Evolutionary conservation across 2,797 vertebrate species (phyloP), one percentile per base, ranked within the genome.

Genomic region (Cyclopterus lumpus): DNA sequence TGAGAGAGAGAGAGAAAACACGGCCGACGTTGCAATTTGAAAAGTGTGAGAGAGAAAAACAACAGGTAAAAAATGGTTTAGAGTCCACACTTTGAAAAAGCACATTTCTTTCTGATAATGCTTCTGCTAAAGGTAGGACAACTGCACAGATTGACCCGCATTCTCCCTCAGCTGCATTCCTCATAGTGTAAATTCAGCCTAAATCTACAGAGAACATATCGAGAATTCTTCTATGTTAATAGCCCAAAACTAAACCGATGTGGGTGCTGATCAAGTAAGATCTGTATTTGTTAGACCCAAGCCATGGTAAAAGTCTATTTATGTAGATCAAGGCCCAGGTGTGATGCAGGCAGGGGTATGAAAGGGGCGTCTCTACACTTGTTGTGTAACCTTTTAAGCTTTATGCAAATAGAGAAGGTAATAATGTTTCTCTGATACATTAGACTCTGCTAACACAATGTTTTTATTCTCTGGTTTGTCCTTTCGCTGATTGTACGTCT

Each of bases 271-370:
- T 54, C 30, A 36, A 46, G 20, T 51, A 3, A 40, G 28, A 59
- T 14, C 24, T 49, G 8, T 74, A 14, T 74, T 60, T 80, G 66
- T 73, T 72, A 10, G 14, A 67, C 54, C 24, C 5, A 48, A 71
- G 51, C 22, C 12, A 28, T 24, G 5, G 22, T 40, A 18, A 77
- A 61, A 71, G 32, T 54, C n/a, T 24, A 4, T 76, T 63, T 61
- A 32, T 28, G 18, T 66, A 46, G 64, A 66, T 36, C 9, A 26
- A 73, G 32, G 9, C 5, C 38, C 30, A 48, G 24, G 22, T 62
- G 73, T 16, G 58, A 74, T 32, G 53, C 61, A 59, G 63, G 9
- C 22, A n/a, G 46, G 20, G 16, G 44, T 18, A 49, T 40, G 73
- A 69, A 64, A 12, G 11, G 11, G 11, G 38, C 11, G 4, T 18